Evolutionary conservation across 2,113 vertebrate genomes (phyloP).

Genomic region (Dinomys branickii): DNA sequence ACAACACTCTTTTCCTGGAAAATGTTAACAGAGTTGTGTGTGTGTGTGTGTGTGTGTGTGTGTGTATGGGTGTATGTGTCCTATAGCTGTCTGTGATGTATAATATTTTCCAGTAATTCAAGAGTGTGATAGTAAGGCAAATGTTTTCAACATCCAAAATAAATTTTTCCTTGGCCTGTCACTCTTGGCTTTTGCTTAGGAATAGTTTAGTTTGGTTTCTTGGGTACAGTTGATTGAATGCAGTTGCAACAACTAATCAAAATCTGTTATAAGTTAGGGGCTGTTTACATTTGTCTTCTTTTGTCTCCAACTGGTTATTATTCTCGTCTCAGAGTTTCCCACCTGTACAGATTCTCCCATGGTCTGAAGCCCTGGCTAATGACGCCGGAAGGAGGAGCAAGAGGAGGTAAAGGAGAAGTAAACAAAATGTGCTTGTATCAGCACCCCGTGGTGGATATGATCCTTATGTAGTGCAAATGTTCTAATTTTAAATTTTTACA

Average conservation of each 20-base stretch:
- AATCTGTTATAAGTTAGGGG: slow-evolving; percentile 71
- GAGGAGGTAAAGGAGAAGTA: neutral
- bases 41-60: neutral
- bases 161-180: slow-evolving; percentile 59
- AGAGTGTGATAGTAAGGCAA: slow-evolving; percentile 57
- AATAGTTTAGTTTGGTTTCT: slow-evolving; percentile 73
- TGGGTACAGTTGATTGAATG: slow-evolving; percentile 74
- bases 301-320: neutral
- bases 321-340: slow-evolving; percentile 41
- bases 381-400: neutral
- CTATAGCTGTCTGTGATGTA: neutral
- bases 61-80: neutral
- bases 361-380: neutral
- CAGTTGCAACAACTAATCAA: slow-evolving; percentile 73
- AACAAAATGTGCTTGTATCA: neutral
- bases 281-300: slow-evolving; percentile 22
- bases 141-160: slow-evolving; percentile 64
- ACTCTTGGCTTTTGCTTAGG: slow-evolving; percentile 66
- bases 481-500: neutral
- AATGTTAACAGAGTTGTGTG: neutral
- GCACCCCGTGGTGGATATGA: neutral
- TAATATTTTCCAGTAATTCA: slow-evolving; percentile 61
- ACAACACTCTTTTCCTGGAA: neutral
- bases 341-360: slow-evolving; percentile 8
- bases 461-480: neutral